Base-by-base conservation (phyloP, 2,888 invertebrate genomes). In the Latrodectus elegans region DNA sequence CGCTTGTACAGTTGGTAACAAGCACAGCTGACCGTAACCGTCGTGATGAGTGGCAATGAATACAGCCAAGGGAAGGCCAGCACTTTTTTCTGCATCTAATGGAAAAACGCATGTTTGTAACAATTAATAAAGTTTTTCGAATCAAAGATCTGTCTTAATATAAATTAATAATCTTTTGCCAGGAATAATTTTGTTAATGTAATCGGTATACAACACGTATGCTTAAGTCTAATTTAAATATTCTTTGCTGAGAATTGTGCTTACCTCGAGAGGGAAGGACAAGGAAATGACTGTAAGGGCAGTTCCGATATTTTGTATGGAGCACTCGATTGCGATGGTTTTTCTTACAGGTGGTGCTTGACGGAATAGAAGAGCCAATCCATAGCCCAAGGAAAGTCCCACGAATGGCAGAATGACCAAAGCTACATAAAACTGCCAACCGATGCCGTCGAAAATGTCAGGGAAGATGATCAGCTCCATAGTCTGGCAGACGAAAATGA, bases 291-390 rank as follows among this genome's bases (percentile, higher is more conserved):
- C 89, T 8, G 92, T 91, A 88, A 92, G 90, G 17, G 92, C 91
- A n/a, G 91, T 90, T 0, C 91, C 91, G 52, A 91, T 91, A 78
- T 92, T 92, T 79, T 92, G 92, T 51, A 91, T 90, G 52, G 91
- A 91, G 2, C 91, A 91, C 88, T 92, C 92, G 65, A 92, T 90
- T 77, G 91, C 91, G 64, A 92, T 90, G 8, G 92, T 92, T 74
- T 91, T 89, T 22, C 91, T 78, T n/a, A 86, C 89, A 0, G 82
- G 84, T 8, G 89, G 83, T 49, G 90, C 88, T 89, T 91, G 90
- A 11, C 91, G 76, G 82, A 90, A 90, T 15, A 91, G 78, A n/a
- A 89, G 87, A 9, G 91, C 91, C 6, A 91, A 89, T 15, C 89
- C 72, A 74, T 90, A 91, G 12, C 91, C 92, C 17, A 91, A 87